Conservation (phyloP, 2,797 vertebrate genomes). For the Sebastes taczanowskii region DNA sequence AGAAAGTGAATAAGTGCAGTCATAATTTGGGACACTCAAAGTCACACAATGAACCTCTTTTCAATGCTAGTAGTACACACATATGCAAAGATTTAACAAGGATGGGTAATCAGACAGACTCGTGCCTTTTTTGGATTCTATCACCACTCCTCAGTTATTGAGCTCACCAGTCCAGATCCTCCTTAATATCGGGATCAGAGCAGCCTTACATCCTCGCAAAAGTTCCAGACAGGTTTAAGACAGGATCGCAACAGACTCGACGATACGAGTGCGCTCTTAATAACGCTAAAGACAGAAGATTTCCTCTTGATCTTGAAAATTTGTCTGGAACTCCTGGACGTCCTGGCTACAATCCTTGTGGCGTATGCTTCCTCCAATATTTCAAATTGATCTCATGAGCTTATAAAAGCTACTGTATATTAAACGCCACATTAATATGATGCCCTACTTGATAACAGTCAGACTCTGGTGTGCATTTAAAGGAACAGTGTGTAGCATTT, state of each 20-base stretch:
- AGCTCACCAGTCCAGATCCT: neutral
- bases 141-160: neutral
- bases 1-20: neutral
- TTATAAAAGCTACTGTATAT: neutral
- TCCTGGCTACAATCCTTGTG: neutral
- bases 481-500: no score
- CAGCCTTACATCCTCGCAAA: neutral
- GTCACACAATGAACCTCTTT: neutral
- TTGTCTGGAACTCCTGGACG: neutral
- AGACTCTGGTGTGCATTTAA: neutral
- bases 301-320: constrained; percentile 13
- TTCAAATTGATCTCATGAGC: neutral
- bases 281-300: constrained; percentile 2
- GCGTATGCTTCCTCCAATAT: neutral
- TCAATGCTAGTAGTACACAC: neutral
- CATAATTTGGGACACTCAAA: neutral
- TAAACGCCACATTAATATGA: neutral
- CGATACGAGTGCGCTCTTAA: neutral
- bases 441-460: neutral
- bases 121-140: neutral
- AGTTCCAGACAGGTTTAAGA: constrained; percentile 25
- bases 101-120: neutral
- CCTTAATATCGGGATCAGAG: neutral
- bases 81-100: neutral
- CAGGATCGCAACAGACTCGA: neutral